Evolutionary conservation across 2,888 invertebrate species (phyloP).

Genomic region (Alviniconcha strummeri): DNA sequence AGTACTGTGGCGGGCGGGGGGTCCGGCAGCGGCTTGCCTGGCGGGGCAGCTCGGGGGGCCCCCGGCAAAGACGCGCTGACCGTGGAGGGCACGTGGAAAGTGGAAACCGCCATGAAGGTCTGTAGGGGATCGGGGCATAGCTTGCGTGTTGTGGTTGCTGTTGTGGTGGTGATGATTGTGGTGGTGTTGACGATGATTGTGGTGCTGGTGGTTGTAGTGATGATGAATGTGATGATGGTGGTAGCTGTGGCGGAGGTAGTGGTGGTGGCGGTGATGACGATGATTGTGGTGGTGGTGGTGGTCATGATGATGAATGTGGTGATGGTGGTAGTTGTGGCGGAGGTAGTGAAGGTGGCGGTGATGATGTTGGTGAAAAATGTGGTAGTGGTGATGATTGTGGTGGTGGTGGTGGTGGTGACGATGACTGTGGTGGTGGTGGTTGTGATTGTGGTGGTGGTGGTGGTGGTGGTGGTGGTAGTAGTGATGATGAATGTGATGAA

Average conservation of each 20-base stretch:
- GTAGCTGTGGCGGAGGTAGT: not conserved
- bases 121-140: not conserved
- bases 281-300: slow-evolving; percentile 28
- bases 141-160: slow-evolving; percentile 23
- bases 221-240: slow-evolving; percentile 53
- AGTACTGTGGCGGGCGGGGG: not conserved
- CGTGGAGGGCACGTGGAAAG: slow-evolving; percentile 27
- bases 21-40: not conserved
- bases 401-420: no score
- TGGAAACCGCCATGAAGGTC: not conserved
- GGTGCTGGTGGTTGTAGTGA: slow-evolving; percentile 22
- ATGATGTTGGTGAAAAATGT: no score
- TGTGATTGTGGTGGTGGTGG: no score
- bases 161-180: slow-evolving; percentile 51
- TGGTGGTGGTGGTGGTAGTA: no score
- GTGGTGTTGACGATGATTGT: slow-evolving; percentile 39
- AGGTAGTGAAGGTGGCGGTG: no score
- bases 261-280: slow-evolving; percentile 37
- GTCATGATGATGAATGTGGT: not conserved
- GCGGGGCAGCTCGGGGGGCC: not conserved
- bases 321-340: no score
- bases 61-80: not conserved
- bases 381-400: no score
- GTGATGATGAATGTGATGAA: no score
- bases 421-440: not conserved